Conservation (phyloP, 2,113 vertebrate species). For the Dicerorhinus sumatrensis region DNA sequence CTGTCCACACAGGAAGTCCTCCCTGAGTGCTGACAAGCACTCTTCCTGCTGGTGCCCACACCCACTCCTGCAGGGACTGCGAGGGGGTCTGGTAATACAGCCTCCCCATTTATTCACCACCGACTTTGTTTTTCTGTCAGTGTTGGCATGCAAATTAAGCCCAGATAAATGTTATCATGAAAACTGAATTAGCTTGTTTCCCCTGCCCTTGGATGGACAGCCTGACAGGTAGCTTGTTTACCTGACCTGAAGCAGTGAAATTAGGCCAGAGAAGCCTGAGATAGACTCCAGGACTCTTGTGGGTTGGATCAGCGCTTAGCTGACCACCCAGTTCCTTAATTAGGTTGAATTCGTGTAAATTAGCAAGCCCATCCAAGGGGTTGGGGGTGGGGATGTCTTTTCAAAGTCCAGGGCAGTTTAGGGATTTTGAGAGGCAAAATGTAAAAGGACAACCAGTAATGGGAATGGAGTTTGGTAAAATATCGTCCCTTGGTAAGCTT, state of each 20-base stretch:
- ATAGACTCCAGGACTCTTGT: background rate
- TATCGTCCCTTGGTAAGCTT: background rate
- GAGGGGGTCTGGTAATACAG: background rate
- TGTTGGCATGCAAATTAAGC: background rate
- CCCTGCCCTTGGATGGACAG: background rate
- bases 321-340: background rate
- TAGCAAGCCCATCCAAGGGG: background rate
- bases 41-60: background rate
- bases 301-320: background rate
- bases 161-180: background rate
- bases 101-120: background rate
- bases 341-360: background rate
- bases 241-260: background rate
- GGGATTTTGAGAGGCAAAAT: constrained; percentile 32
- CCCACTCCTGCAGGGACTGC: background rate
- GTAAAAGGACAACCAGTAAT: background rate
- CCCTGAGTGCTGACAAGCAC: background rate
- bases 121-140: background rate
- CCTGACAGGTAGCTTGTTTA: background rate
- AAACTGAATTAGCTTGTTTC: constrained; percentile 49
- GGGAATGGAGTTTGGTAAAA: background rate
- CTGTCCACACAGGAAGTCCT: background rate
- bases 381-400: background rate
- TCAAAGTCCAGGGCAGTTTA: background rate
- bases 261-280: background rate